These are phyloP conservation scores for Papilio demoleus DNA, from an alignment of 2,888 invertebrate genomes.

Conservation along the genomic window DNA sequence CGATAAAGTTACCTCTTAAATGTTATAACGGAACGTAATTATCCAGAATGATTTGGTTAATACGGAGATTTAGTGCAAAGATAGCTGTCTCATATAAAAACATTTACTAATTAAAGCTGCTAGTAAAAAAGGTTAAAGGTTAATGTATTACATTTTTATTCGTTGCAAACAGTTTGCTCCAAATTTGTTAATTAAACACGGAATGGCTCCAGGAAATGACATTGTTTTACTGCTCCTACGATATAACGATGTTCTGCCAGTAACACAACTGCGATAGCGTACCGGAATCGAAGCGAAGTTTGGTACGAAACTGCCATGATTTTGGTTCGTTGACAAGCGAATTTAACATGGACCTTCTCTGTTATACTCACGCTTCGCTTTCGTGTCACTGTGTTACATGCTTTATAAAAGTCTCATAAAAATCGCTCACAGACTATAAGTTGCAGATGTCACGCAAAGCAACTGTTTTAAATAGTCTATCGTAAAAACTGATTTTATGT, in stretches of 20 bases:
- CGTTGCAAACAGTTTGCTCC: slow-evolving; percentile 11
- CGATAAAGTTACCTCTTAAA: background rate
- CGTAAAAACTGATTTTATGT: background rate
- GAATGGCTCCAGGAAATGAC: slow-evolving; percentile 24
- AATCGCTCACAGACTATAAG: slow-evolving; percentile 21
- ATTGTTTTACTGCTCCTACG: slow-evolving; percentile 27
- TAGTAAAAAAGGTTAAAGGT: slow-evolving; percentile 16
- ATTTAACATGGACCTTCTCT: background rate
- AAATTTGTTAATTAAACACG: slow-evolving; percentile 29
- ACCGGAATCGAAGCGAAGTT: background rate
- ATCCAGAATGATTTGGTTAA: background rate
- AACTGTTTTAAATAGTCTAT: slow-evolving; percentile 11
- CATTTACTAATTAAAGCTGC: background rate
- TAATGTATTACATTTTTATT: slow-evolving; percentile 22
- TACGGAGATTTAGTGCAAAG: background rate
- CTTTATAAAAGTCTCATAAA: slow-evolving; percentile 1
- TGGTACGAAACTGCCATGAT: background rate
- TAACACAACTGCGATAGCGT: background rate
- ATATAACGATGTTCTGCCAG: background rate
- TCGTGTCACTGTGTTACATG: background rate
- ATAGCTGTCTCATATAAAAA: slow-evolving; percentile 50
- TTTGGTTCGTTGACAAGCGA: background rate
- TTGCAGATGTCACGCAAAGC: slow-evolving; percentile 18
- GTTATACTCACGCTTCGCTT: background rate
- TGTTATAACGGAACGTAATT: too few species aligned